Evolutionary conservation across 2,113 vertebrate species (phyloP).

Genomic region (Gobius niger): DNA sequence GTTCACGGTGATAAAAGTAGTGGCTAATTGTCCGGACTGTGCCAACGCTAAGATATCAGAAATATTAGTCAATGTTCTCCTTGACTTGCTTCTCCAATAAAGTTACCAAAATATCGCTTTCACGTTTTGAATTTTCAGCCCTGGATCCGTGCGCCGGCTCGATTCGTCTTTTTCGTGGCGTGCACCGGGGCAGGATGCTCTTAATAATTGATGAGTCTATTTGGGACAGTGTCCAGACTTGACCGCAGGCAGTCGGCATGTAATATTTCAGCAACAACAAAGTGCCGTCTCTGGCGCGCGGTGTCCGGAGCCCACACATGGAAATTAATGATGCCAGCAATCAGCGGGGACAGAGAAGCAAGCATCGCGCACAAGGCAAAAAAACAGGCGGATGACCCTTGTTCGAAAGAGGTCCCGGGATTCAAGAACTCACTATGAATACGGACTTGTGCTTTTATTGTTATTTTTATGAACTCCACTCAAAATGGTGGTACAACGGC

Average conservation of each 20-base stretch:
- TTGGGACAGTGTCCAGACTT: conserved; percentile 54
- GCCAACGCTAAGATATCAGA: too few species aligned
- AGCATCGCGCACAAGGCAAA: background rate
- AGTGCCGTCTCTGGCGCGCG: conserved; percentile 31
- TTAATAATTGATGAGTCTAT: conserved; percentile 66
- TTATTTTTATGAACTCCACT: background rate
- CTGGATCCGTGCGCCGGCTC: background rate
- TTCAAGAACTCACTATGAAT: background rate
- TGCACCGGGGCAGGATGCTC: conserved; percentile 18
- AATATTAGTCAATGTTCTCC: too few species aligned
- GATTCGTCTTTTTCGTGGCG: conserved; percentile 21
- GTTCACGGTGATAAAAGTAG: too few species aligned
- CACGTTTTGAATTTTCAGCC: background rate
- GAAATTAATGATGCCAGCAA: conserved; percentile 9
- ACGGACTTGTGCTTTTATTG: background rate
- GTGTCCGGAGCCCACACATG: conserved; percentile 3
- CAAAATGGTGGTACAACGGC: too few species aligned
- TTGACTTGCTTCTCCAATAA: background rate
- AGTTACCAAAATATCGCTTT: background rate
- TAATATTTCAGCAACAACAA: conserved; percentile 44
- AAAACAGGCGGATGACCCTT: background rate
- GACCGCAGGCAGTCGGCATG: conserved; percentile 40
- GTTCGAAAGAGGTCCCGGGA: background rate
- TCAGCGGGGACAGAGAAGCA: background rate
- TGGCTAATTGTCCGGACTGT: too few species aligned